Evolutionary conservation across 1,140 invertebrate species (phyloP).

Genomic region (Neotoxoptera formosana): DNA sequence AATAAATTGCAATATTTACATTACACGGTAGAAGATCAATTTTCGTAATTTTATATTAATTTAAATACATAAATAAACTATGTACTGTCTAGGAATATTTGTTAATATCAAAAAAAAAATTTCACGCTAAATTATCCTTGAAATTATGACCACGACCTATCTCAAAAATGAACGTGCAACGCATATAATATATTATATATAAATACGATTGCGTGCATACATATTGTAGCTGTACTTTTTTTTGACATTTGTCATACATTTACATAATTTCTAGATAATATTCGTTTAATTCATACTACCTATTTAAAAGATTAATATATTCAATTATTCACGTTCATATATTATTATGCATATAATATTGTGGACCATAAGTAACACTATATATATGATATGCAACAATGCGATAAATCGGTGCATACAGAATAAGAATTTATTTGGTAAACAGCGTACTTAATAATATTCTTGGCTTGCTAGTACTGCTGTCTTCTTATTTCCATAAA

Average conservation of each 20-base stretch:
- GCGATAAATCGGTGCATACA: neutral
- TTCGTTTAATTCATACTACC: neutral
- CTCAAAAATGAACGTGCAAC: neutral
- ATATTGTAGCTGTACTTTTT: neutral
- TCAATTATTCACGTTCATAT: neutral
- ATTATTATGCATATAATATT: neutral
- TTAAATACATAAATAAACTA: neutral
- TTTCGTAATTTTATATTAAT: neutral
- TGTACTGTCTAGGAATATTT: neutral
- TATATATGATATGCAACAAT: neutral
- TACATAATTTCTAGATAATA: constrained; percentile 7
- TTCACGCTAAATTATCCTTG: neutral
- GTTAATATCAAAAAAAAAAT: neutral
- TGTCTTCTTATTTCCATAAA: neutral
- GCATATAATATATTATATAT: neutral
- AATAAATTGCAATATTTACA: neutral
- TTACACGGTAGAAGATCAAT: neutral
- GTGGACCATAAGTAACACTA: neutral
- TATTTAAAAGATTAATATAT: neutral
- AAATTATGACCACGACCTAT: neutral
- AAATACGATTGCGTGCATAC: neutral
- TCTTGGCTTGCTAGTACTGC: neutral
- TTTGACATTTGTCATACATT: neutral
- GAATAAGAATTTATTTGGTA: neutral
- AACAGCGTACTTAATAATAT: constrained; percentile 3